phyloP scores from a whole-genome alignment of 2,113 vertebrate species.

The rat (Rattus norvegicus) region GRCr8 NC_086034.1:68648001-68648500 shows the following conservation, averaged over 20 bases:
- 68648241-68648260: not conserved
- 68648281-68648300: not conserved
- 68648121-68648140: not conserved
- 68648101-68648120: not conserved
- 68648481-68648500: not conserved
- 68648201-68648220: not conserved
- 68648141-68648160: not conserved
- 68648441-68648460: not conserved
- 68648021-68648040: not conserved
- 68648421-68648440: not conserved
- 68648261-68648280: not conserved
- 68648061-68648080: not conserved
- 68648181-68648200: not conserved
- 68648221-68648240: not conserved
- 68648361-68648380: not conserved
- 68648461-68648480: not conserved
- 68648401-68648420: not conserved
- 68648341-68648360: not conserved
- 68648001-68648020: not conserved
- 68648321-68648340: not conserved
- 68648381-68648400: not conserved
- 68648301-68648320: not conserved
- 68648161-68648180: not conserved
- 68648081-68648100: not conserved
- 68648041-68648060: not conserved